Base-by-base conservation (phyloP, 92 coral and sea anemone species). In the Anthopleura xanthogrammica region DNA sequence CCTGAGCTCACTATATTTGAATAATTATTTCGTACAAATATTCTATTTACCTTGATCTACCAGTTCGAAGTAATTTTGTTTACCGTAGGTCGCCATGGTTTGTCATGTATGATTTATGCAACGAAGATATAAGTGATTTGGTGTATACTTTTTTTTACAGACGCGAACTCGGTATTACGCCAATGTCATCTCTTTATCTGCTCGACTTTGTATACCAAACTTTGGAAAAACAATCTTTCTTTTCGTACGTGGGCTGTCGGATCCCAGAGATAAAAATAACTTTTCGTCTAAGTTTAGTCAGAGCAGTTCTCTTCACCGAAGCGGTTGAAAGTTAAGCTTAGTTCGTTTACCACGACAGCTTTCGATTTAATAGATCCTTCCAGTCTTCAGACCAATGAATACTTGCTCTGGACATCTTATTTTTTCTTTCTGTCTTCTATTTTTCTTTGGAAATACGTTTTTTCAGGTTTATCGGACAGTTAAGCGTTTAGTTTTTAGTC, bases 21-120 rank as follows among this genome's bases (percentile, higher is more conserved):
- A 68, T 68, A 75, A 75, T 75, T 19, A 50, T 42, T 75, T 75
- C 57, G 23, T 75, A 22, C 7, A 50, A 75, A 50, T 52, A 68
- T 36, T 9, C 2, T 81, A 71, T 81, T 81, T 81, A 81, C 84
- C 84, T 81, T 70, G 41, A 14, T 81, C 84, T 24, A 68, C 77
- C 24, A 46, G 3, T 36, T 68, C 74, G 14, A 42, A 29, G 17
- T 24, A 57, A 75, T 29, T 50, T 29, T 81, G 84, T 81, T 81
- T 81, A 70, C 84, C 64, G 16, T 60, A 81, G 78, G 84, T 81
- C 77, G 77, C 84, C 84, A 81, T 81, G 70, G 55, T 14, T 60
- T 66, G 74, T 70, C 77, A 80, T 72, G 10, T 60, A 4, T 41
- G 23, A 52, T 20, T 77, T 52, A 77, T 52, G 16, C 55, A 64